phyloP scores from a whole-genome alignment of 2,113 vertebrate genomes.

The Manacus vitellinus region DNA sequence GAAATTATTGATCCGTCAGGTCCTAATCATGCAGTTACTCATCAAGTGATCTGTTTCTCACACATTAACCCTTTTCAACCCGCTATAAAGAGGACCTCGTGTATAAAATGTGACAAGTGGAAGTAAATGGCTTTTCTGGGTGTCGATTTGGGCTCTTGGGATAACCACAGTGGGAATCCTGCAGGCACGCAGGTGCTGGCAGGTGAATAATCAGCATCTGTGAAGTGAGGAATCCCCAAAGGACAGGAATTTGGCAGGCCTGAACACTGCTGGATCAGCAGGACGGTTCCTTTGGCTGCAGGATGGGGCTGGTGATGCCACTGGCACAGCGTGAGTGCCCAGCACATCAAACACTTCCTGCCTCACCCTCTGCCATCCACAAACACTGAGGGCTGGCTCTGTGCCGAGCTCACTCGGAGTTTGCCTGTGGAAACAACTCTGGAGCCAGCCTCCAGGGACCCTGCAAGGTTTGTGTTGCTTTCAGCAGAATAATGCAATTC shows the following conservation, averaged over 20 bases:
- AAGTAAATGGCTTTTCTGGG: background rate
- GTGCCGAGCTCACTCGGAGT: background rate
- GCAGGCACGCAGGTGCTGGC: fast-evolving
- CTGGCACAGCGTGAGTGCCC: fast-evolving
- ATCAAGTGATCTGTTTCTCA: background rate
- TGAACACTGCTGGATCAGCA: fast-evolving
- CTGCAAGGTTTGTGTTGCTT: background rate
- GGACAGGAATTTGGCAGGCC: fast-evolving
- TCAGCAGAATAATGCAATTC: conserved; percentile 65
- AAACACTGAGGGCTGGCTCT: fast-evolving
- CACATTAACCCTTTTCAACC: background rate
- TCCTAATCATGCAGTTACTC: conserved; percentile 1
- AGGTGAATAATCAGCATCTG: background rate
- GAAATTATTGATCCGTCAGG: conserved; percentile 4
- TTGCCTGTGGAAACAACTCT: conserved; percentile 51
- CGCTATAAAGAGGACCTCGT: fast-evolving
- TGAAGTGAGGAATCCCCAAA: background rate
- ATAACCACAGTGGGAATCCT: background rate
- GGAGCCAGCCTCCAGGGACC: conserved; percentile 35
- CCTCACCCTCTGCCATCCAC: fast-evolving
- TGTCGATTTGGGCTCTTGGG: fast-evolving
- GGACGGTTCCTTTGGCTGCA: background rate
- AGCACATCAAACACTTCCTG: fast-evolving
- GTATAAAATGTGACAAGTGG: background rate
- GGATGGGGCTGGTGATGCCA: background rate